A percentile compares a stretch with the other conserved stretches of the same genome.
Conservation (phyloP, 1,140 invertebrate genomes). For the Caenorhabditis inopinata region DNA sequence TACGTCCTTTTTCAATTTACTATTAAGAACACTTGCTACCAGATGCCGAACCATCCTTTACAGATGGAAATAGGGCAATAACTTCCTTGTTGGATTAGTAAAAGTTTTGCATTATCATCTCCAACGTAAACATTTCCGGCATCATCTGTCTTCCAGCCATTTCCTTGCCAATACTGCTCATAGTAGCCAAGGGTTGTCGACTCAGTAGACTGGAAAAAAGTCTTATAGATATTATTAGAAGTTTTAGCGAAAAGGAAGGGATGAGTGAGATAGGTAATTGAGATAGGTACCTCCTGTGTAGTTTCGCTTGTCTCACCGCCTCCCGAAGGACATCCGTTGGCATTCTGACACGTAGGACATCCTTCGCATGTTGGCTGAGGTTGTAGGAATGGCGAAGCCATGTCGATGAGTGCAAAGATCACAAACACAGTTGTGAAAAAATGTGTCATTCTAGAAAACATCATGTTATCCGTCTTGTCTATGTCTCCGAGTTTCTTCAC, state of each 20-base stretch:
- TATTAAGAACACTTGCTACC: background rate
- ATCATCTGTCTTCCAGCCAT: constrained; percentile 41
- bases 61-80: constrained; percentile 17
- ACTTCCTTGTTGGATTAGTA: constrained; percentile 21
- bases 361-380: constrained; percentile 10
- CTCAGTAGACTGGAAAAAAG: background rate
- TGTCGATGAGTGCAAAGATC: background rate
- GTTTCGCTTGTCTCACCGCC: background rate
- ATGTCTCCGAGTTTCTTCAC: too few species aligned
- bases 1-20: too few species aligned
- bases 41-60: constrained; percentile 20
- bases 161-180: constrained; percentile 23
- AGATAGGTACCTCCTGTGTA: constrained; percentile 6
- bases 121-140: constrained; percentile 43
- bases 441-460: background rate
- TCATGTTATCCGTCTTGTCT: too few species aligned
- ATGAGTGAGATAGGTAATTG: background rate
- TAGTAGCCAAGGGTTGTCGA: constrained; percentile 11
- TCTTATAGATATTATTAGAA: background rate
- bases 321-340: constrained; percentile 9
- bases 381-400: background rate
- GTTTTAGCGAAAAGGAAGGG: background rate
- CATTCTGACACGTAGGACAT: constrained; percentile 25
- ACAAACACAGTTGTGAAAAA: background rate
- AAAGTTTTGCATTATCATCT: constrained; percentile 38